A percentile compares a stretch with the other conserved stretches of the same genome.
phyloP scores from a whole-genome alignment of 2,797 vertebrate species.

The Petrocephalus sullivani region DNA sequence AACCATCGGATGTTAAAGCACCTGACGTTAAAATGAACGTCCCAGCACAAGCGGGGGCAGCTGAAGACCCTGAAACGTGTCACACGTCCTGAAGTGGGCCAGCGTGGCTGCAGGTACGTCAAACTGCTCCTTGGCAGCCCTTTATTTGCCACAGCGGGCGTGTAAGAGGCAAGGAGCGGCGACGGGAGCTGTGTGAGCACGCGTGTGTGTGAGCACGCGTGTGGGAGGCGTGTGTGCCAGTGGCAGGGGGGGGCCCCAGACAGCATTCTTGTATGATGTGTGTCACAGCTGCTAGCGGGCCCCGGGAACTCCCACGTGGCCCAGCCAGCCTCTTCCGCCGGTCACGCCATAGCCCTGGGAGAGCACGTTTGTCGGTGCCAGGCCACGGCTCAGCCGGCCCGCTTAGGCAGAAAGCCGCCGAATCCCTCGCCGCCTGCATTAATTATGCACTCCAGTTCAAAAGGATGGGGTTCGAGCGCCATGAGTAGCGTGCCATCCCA shows the following conservation, averaged over 20 bases:
- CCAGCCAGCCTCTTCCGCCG: not conserved
- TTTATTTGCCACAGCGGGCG: too few relatives aligned
- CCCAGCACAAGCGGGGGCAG: too few relatives aligned
- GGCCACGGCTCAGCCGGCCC: not conserved
- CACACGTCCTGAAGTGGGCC: too few relatives aligned
- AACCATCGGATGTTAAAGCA: too few relatives aligned
- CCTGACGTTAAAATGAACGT: too few relatives aligned
- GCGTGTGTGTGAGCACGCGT: not conserved
- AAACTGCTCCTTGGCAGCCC: too few relatives aligned
- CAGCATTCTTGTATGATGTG: too few relatives aligned
- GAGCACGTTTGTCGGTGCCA: not conserved
- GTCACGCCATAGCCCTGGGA: not conserved
- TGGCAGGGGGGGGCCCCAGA: not conserved
- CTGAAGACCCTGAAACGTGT: too few relatives aligned
- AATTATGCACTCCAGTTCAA: slow-evolving; percentile 5
- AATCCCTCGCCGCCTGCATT: not conserved
- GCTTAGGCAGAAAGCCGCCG: not conserved
- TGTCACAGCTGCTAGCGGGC: not conserved
- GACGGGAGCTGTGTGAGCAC: not conserved
- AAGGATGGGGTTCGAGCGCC: not conserved
- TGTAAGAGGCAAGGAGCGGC: too few relatives aligned
- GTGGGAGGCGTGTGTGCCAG: not conserved
- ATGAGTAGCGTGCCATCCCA: not conserved
- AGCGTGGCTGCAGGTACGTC: too few relatives aligned
- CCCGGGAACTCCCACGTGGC: not conserved